These are phyloP conservation scores for Bubo bubo DNA, from an alignment of 2,113 vertebrate species.

Conservation along the genomic window DNA sequence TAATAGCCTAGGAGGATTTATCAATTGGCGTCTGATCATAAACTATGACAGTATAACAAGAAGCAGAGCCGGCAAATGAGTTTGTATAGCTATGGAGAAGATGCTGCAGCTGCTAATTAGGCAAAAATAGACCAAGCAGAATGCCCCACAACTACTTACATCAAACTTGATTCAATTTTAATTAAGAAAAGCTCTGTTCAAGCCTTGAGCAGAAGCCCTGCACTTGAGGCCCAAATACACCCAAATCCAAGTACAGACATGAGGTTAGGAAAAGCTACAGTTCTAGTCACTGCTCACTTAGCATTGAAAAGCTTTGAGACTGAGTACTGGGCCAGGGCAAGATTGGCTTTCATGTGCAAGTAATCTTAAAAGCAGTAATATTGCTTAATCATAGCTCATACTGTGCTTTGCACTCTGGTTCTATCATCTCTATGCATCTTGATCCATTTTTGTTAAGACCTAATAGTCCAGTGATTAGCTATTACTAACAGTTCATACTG, in stretches of 20 bases:
- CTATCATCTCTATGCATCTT: neutral
- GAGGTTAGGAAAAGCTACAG: neutral
- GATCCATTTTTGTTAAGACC: neutral
- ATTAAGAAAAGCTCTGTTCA: conserved; percentile 22
- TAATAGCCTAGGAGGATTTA: neutral
- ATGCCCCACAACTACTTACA: neutral
- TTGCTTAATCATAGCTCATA: neutral
- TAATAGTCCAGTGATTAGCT: neutral
- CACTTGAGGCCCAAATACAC: neutral
- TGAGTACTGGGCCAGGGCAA: neutral
- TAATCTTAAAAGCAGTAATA: neutral
- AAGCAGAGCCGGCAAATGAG: neutral
- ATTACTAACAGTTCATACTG: neutral
- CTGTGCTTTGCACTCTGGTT: neutral
- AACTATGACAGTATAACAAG: neutral
- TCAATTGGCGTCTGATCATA: neutral
- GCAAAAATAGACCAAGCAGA: conserved; percentile 8
- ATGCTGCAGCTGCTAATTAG: neutral
- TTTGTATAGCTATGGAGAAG: conserved; percentile 3
- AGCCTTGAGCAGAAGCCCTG: neutral
- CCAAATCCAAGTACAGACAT: neutral
- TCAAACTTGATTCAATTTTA: conserved; percentile 4
- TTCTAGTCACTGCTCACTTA: neutral
- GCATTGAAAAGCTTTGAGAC: neutral
- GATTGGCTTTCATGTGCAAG: neutral